phyloP scores from a whole-genome alignment of 1,140 invertebrate species.

The Pseudoatta argentina region DNA sequence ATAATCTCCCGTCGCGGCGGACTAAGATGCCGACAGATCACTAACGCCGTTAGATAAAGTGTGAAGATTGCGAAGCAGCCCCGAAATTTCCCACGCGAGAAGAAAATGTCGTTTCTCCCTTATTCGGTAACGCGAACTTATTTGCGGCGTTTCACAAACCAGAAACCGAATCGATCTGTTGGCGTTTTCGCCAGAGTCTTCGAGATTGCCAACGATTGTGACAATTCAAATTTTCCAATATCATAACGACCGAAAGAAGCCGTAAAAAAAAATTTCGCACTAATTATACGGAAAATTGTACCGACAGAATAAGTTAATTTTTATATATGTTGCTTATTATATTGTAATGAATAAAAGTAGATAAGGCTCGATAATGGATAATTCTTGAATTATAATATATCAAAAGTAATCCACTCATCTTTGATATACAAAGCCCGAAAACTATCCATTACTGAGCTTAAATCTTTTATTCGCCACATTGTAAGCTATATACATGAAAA shows the following conservation, averaged over 20 bases:
- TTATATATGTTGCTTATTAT: too few species aligned
- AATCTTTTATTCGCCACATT: too few species aligned
- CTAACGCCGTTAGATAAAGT: conserved; percentile 35
- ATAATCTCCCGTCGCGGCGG: conserved; percentile 30
- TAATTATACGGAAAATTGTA: too few species aligned
- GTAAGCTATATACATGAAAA: too few species aligned
- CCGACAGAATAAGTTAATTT: too few species aligned
- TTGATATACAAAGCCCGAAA: too few species aligned
- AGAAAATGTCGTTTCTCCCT: conserved; percentile 25
- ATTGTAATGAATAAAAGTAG: too few species aligned
- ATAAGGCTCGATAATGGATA: too few species aligned
- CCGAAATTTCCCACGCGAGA: conserved; percentile 49
- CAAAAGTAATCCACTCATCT: too few species aligned
- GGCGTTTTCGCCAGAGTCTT: background rate
- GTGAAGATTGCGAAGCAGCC: conserved; percentile 14
- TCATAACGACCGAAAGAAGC: background rate
- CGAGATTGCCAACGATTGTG: conserved; percentile 22
- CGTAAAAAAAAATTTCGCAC: too few species aligned
- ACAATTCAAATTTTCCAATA: conserved; percentile 36
- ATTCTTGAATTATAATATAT: too few species aligned
- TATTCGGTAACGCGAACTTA: background rate
- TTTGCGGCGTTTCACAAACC: background rate
- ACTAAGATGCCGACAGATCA: conserved; percentile 40
- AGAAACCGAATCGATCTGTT: background rate
- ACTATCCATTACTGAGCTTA: too few species aligned